These are phyloP conservation scores for Agrilus cyanescens DNA, from an alignment of 2,888 invertebrate genomes.

Conservation along the genomic window DNA sequence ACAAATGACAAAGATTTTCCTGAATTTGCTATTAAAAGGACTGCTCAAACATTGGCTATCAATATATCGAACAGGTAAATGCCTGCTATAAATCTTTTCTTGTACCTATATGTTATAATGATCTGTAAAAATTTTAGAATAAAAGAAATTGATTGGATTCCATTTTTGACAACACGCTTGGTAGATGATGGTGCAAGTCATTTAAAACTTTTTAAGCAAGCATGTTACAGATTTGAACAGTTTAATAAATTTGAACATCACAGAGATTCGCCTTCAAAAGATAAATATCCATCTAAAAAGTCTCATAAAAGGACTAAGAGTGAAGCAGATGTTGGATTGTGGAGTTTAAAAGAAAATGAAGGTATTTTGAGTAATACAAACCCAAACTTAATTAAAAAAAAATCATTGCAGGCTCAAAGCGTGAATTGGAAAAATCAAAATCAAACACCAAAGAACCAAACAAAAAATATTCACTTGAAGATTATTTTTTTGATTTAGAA, in stretches of 20 bases:
- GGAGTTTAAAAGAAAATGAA: conserved; percentile 5
- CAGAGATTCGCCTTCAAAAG: conserved; percentile 28
- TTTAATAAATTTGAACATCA: conserved; percentile 24
- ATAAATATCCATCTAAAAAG: conserved; percentile 30
- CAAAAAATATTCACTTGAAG: conserved; percentile 43
- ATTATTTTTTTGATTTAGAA: conserved; percentile 83
- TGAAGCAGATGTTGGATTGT: conserved; percentile 52
- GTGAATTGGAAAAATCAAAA: conserved; percentile 46
- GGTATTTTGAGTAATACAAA: conserved; percentile 1
- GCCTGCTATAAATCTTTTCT: neutral
- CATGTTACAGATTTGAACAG: conserved; percentile 40
- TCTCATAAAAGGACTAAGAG: conserved; percentile 58
- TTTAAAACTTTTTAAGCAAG: conserved; percentile 73
- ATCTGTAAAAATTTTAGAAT: conserved; percentile 33
- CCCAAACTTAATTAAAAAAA: neutral
- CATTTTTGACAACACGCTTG: conserved; percentile 71
- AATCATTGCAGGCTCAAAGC: conserved; percentile 20
- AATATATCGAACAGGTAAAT: conserved; percentile 57
- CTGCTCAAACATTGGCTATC: conserved; percentile 58
- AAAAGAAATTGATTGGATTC: conserved; percentile 84
- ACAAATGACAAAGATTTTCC: conserved; percentile 66
- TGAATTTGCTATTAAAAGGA: conserved; percentile 49
- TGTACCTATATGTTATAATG: neutral
- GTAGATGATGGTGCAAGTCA: conserved; percentile 88
- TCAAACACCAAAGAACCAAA: conserved; percentile 44